Base-by-base conservation (phyloP, 2,113 vertebrate species). In the Synchiropus splendidus region DNA sequence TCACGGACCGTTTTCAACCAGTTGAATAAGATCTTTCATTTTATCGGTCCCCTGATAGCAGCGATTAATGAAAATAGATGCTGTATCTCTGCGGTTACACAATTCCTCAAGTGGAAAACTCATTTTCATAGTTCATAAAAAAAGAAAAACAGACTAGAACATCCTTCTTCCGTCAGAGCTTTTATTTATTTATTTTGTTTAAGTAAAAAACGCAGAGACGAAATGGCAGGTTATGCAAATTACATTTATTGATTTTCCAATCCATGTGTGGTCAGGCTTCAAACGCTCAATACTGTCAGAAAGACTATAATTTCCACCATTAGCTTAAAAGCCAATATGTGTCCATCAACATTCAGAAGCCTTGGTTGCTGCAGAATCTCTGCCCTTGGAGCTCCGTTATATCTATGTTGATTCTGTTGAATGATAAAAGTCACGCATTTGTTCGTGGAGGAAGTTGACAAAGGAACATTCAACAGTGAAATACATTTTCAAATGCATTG, bases 11-110 rank as follows among this genome's bases (percentile, higher is more conserved):
- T 51, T 54, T 57, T 63, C 55, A 63, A 70, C 52, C 68, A 50
- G 62, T 62, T 54, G 51, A 74, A 74, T 79, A 64, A 74, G 61
- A 61, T 52, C 48, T 61, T 51, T 62, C 53, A 49, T 42, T 18
- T 9, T 13, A 30, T 30, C 16, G 17, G 12, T 41, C 11, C 16
- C 40, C 51, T 64, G 64, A 66, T 58, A 49, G 51, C 18, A 16
- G 67, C 58, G 70, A 79, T 77, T 68, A 69, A 81, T 79, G 61
- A 63, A 72, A 78, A 64, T 56, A 55, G 56, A 68, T 61, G 54
- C 59, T 52, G 72, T 21, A 41, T n/a, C n/a, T n/a, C n/a, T n/a
- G n/a, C n/a, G 67, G 64, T 61, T 17, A 60, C 67, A 67, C 21
- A 27, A 8, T 27, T 4, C 4, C 21, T 27, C 21, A 27, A 27